These are phyloP conservation scores for Poecilus cupreus DNA, from an alignment of 2,888 invertebrate genomes.

Conservation along the genomic window DNA sequence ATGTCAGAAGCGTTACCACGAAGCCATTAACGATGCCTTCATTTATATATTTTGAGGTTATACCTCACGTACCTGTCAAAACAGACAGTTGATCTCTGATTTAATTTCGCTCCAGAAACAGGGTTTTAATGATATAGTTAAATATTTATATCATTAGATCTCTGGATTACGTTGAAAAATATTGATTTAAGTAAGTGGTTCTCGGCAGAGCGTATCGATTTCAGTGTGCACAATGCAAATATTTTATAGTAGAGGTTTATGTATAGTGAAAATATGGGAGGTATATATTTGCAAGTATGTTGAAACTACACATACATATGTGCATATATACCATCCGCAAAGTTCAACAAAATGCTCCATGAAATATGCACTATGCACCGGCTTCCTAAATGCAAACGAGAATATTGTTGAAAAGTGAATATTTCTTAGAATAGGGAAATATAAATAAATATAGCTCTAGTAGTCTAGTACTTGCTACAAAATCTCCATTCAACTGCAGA, in stretches of 20 bases:
- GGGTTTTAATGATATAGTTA: background rate
- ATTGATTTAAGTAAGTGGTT: background rate
- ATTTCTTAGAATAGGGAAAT: too few relatives aligned
- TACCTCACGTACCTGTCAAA: too few relatives aligned
- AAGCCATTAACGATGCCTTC: too few relatives aligned
- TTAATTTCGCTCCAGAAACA: background rate
- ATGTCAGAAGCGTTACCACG: too few relatives aligned
- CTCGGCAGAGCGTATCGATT: background rate
- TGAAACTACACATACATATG: constrained; percentile 2
- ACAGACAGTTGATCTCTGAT: too few relatives aligned
- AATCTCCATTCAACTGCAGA: too few relatives aligned
- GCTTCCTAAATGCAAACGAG: background rate
- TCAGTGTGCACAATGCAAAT: background rate
- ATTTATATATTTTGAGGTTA: too few relatives aligned
- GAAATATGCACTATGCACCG: background rate
- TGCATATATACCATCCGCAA: background rate
- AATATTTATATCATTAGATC: background rate
- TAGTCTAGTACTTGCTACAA: too few relatives aligned
- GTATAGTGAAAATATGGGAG: background rate
- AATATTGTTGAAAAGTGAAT: background rate
- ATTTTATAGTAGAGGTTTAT: background rate
- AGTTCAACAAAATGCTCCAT: background rate
- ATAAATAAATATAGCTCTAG: too few relatives aligned
- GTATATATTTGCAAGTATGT: constrained; percentile 6
- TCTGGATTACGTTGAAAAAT: background rate